Base-by-base conservation (phyloP, 1,140 invertebrate species). In the Phymastichus coffea region DNA sequence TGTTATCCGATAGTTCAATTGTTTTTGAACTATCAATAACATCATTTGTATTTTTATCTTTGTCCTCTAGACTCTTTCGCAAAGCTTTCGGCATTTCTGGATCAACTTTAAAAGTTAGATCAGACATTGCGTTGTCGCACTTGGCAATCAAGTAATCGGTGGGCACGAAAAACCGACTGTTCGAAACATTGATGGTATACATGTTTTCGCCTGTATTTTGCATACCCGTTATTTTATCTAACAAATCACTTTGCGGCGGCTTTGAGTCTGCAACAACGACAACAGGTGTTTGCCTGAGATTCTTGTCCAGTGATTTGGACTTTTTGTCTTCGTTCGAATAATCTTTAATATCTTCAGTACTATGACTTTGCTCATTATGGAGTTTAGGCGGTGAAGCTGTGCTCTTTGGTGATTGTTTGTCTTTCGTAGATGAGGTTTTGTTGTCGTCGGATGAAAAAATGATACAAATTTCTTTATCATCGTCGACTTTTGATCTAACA, bases 131-230 rank as follows among this genome's bases (percentile, higher is more conserved):
- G 19, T 64, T 64, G 4, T 65, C 66, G 19, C 67, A 38, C 1
- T 69, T 68, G 3, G 70, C 66, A 51, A 63, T 69, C 41, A 71
- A 47, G 6, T 73, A 73, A 65, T 70, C 63, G 28, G 67, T 72
- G 3, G 74, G 70, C 3, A 76, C 72, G 17, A 74, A 75, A 63
- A 76, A 74, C 35, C 64, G 56, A 33, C 72, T 74, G 8, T 76
- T 76, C 0, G 73, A 75, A 14, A 76, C 65, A 25, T 70, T 63
- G 14, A 76, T 72, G 14, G 63, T 66, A 35, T 75, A 73, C 0
- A 68, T 60, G 43, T 67, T 61, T 37, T 58, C 20, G 0, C 64
- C 63, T 7, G 38, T 22, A 25, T 53, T 65, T 56, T 74, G 63
- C 56, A 75, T 75, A 12, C 64, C 64, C 19, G 63, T 66, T 17